Base-by-base conservation (phyloP, 1,140 invertebrate genomes). In the Lepidostoma basale region DNA sequence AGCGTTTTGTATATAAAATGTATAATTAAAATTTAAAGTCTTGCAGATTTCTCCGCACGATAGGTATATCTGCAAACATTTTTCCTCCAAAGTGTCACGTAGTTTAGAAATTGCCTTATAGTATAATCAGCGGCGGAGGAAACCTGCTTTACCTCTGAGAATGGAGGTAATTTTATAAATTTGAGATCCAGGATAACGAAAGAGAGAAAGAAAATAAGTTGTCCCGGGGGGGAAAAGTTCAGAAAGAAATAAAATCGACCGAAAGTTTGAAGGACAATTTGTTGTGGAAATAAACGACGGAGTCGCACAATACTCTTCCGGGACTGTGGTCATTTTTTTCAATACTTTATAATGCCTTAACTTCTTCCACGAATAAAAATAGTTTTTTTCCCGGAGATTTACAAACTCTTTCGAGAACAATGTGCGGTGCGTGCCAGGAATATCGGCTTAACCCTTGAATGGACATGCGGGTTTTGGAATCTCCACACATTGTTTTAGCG, bases 201-300 rank as follows among this genome's bases (percentile, higher is more conserved):
- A 18, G 52, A 26, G 52, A n/a, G n/a, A 22, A 12, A 25, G 52
- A 58, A 56, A 66, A n/a, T 56, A 66, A 66, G 20, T 36, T 33
- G 63, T 42, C 63, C 36, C 64, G 26, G 0, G 64, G 42, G 64
- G 49, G 18, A 8, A 59, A 67, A 59, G 14, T 67, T 67, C 9
- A 23, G 44, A 18, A 23, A 28, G 47, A 64, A 12, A 54, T 47
- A 67, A 67, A 67, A 60, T 33, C 52, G 54, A 67, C 52, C 64
- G 10, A 22, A 54, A 59, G 36, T 59, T 59, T 59, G 39, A 60
- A 67, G 52, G 64, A 59, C 44, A 59, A 67, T 67, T 67, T 67
- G 64, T 59, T 59, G 39, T 14, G 54, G 22, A 66, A 44, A 66
- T 66, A 60, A 60, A 40, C 39, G 56, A 14, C 56, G 30, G 25